Evolutionary conservation across 1,140 invertebrate species (phyloP).

Genomic region (Caenorhabditis briggsae): DNA sequence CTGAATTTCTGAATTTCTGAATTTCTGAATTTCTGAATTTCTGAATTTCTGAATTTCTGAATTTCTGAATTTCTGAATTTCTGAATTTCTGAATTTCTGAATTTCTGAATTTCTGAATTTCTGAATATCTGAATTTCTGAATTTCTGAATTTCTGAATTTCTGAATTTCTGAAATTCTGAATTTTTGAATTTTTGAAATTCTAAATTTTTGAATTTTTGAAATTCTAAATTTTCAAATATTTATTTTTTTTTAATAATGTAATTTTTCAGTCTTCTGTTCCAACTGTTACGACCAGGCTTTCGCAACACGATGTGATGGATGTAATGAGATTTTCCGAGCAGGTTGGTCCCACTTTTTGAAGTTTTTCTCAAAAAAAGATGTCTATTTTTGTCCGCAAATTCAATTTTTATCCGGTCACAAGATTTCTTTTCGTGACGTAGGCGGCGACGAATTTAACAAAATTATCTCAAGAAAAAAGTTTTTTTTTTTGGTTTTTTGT

Average conservation of each 20-base stretch:
- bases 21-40: no score
- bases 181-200: no score
- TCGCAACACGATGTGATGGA: slow-evolving; percentile 97
- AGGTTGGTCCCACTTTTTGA: slow-evolving; percentile 83
- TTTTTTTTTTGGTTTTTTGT: not conserved
- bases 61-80: no score
- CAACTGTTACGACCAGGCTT: slow-evolving; percentile 98
- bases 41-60: no score
- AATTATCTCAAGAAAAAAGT: not conserved
- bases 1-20: no score
- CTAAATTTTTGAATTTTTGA: slow-evolving; percentile 59
- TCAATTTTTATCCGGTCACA: not conserved
- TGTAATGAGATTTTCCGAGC: slow-evolving; percentile 98
- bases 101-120: no score
- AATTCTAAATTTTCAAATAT: not conserved
- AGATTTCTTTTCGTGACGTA: no score
- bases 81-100: no score
- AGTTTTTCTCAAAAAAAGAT: no score
- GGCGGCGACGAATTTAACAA: not conserved
- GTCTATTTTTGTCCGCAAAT: not conserved
- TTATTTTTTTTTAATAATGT: not conserved
- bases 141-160: no score
- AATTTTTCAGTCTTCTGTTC: slow-evolving; percentile 88
- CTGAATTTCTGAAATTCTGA: no score
- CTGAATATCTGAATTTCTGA: no score